These are phyloP conservation scores for Amniataba percoides DNA, from an alignment of 2,797 vertebrate genomes.

Conservation along the genomic window DNA sequence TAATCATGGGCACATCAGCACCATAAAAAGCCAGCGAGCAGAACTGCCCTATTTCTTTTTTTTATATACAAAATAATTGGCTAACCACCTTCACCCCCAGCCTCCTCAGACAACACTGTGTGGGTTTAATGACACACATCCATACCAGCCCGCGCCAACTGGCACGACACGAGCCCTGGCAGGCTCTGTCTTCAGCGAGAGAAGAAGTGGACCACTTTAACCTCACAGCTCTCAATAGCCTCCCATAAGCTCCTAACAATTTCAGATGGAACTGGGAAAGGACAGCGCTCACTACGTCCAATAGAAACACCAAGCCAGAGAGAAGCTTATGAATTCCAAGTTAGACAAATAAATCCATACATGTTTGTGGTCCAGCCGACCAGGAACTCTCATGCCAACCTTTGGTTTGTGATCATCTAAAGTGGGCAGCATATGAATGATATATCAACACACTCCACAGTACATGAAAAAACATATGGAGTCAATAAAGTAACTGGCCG, in stretches of 20 bases:
- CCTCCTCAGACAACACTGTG: slow-evolving; percentile 82
- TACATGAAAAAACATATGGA: slow-evolving; percentile 77
- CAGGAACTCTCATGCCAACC: slow-evolving; percentile 70
- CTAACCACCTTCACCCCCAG: slow-evolving; percentile 78
- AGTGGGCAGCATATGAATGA: slow-evolving; percentile 64
- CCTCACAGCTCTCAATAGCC: slow-evolving; percentile 77
- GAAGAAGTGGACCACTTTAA: slow-evolving; percentile 81
- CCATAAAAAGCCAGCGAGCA: slow-evolving; percentile 82
- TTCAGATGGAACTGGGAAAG: slow-evolving; percentile 75
- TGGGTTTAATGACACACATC: slow-evolving; percentile 87
- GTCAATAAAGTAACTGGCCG: slow-evolving; percentile 67
- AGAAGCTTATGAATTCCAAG: slow-evolving; percentile 78
- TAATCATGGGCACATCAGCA: slow-evolving; percentile 76
- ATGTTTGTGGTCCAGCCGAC: slow-evolving; percentile 80
- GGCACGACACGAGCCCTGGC: slow-evolving; percentile 72
- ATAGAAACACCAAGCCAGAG: slow-evolving; percentile 77
- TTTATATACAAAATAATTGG: slow-evolving; percentile 82
- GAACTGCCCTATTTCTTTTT: slow-evolving; percentile 75
- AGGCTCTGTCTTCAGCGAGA: slow-evolving; percentile 61
- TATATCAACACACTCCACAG: slow-evolving; percentile 72
- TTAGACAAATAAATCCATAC: slow-evolving; percentile 85
- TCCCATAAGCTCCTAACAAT: slow-evolving; percentile 73
- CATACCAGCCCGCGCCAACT: slow-evolving; percentile 78
- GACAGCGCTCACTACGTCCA: slow-evolving; percentile 72
- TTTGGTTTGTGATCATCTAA: slow-evolving; percentile 72